Evolutionary conservation across 1,140 invertebrate genomes (phyloP).

Genomic region (Cepaea nemoralis): DNA sequence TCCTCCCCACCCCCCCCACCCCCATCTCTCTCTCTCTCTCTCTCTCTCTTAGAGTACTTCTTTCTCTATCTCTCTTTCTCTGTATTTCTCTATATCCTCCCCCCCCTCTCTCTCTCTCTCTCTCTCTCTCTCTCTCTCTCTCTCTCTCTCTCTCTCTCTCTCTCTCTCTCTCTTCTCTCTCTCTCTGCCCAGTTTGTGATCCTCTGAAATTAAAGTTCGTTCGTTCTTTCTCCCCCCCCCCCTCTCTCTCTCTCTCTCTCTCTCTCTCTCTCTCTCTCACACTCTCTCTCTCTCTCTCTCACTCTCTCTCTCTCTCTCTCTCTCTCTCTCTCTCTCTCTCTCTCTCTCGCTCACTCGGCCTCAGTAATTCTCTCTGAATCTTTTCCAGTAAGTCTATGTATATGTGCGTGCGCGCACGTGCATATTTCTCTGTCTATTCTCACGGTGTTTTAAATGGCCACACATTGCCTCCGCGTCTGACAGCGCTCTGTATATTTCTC

Average conservation of each 20-base stretch:
- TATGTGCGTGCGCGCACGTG: neutral
- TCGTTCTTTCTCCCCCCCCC: neutral
- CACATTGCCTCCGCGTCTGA: too few species aligned
- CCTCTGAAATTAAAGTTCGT: too few species aligned
- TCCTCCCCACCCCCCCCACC: too few species aligned
- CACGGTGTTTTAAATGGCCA: too few species aligned
- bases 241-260: too few species aligned
- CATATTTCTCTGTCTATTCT: too few species aligned
- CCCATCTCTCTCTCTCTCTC: constrained; percentile 14
- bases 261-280: neutral
- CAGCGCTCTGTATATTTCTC: too few species aligned
- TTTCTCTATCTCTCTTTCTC: neutral
- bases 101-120: neutral
- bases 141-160: neutral
- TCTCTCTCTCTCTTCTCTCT: constrained; percentile 9
- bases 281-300: neutral
- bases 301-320: neutral
- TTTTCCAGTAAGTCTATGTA: neutral
- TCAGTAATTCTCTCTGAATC: too few species aligned
- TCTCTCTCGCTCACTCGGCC: too few species aligned
- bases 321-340: constrained; percentile 26
- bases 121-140: constrained; percentile 11
- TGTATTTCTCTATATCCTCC: constrained; percentile 1
- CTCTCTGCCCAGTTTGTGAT: too few species aligned
- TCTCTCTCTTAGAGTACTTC: constrained; percentile 23